A percentile compares a stretch with the other conserved stretches of the same genome.
phyloP scores from a whole-genome alignment of 2,113 vertebrate genomes.

The Tinamus guttatus region DNA sequence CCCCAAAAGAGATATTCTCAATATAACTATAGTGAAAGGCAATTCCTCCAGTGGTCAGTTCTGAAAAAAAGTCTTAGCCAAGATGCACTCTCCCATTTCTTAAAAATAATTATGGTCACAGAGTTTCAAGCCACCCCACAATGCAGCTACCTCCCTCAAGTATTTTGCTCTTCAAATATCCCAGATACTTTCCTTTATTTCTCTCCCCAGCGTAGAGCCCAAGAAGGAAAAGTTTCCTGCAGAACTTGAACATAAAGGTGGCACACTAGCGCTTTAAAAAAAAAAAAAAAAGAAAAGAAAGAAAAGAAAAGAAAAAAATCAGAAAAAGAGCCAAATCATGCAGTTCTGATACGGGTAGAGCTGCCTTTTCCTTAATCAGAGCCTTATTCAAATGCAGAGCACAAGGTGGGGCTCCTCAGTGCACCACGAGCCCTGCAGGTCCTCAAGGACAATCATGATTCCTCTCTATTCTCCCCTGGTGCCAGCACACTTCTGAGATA shows the following conservation, averaged over 20 bases:
- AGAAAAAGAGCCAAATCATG: neutral
- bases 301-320: no score
- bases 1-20: neutral
- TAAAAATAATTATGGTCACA: fast-evolving
- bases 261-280: neutral
- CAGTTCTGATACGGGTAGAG: neutral
- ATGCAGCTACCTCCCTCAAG: neutral
- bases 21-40: neutral
- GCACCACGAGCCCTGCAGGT: neutral
- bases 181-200: neutral
- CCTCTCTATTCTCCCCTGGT: neutral
- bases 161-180: fast-evolving
- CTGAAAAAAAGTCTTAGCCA: neutral
- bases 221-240: neutral
- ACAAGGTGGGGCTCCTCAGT: neutral
- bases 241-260: neutral
- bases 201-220: neutral
- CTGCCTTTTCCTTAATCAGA: constrained; percentile 10
- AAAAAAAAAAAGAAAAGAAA: no score
- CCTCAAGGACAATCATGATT: neutral
- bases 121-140: neutral
- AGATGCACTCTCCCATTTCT: neutral
- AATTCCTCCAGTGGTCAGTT: neutral
- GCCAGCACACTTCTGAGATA: neutral
- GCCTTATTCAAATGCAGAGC: neutral